Percentiles rank a stretch among this genome's conserved stretches.
Evolutionary conservation across 2,113 vertebrate species (phyloP).

Genomic region (Callionymus lyra): DNA sequence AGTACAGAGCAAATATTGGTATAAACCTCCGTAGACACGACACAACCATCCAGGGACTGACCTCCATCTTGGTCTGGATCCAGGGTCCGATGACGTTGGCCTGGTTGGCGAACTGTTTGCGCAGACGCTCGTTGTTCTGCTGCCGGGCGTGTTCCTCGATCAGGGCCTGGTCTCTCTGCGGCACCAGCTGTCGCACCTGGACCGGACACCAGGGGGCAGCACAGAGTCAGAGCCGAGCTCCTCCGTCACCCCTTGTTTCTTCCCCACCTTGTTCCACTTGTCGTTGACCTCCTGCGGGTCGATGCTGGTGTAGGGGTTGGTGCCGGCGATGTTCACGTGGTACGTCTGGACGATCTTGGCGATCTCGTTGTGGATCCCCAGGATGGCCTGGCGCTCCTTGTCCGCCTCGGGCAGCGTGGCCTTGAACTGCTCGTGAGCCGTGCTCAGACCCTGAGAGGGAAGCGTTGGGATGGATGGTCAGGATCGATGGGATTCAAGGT

Average conservation of each 20-base stretch:
- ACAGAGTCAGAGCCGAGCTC: background rate
- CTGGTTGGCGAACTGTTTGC: slow-evolving; percentile 92
- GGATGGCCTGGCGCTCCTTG: slow-evolving; percentile 90
- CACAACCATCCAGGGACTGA: slow-evolving; percentile 51
- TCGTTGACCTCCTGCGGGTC: slow-evolving; percentile 88
- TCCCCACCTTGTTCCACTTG: slow-evolving; percentile 91
- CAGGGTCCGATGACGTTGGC: slow-evolving; percentile 96
- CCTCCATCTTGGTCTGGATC: slow-evolving; percentile 99
- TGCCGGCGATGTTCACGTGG: slow-evolving; percentile 91
- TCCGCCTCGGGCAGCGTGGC: slow-evolving; percentile 93
- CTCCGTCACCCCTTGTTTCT: background rate
- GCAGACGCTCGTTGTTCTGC: slow-evolving; percentile 92
- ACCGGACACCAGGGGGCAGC: background rate
- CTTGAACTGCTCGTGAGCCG: slow-evolving; percentile 97
- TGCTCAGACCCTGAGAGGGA: slow-evolving; percentile 79
- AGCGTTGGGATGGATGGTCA: too few species aligned
- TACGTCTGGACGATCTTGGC: slow-evolving; percentile 96
- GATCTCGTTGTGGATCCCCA: slow-evolving; percentile 97
- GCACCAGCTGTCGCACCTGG: slow-evolving; percentile 90
- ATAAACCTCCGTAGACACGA: too few species aligned
- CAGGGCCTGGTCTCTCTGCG: slow-evolving; percentile 88
- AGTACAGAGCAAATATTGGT: too few species aligned
- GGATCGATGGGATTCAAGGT: too few species aligned
- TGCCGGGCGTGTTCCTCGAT: slow-evolving; percentile 91
- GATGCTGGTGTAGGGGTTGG: slow-evolving; percentile 94